These are phyloP conservation scores for Dastarcus helophoroides DNA, from an alignment of 2,888 invertebrate species.

Conservation along the genomic window DNA sequence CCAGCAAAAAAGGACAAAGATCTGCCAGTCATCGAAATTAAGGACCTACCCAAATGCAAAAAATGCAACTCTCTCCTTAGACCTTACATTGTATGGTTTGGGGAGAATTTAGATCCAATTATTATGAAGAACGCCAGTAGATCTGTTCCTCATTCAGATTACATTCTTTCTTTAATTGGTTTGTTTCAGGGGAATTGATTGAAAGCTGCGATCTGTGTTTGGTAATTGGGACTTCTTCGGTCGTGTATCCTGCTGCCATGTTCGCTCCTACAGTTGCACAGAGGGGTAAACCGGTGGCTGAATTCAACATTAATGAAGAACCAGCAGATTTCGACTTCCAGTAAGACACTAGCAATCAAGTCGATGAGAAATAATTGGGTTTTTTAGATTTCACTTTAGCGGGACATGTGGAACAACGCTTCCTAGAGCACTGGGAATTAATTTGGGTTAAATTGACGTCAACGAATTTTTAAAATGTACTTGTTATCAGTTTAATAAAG, in stretches of 20 bases:
- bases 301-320: slow-evolving; percentile 47
- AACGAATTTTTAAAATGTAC: neutral
- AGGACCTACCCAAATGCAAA: slow-evolving; percentile 59
- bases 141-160: slow-evolving; percentile 4
- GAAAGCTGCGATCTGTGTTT: slow-evolving; percentile 64
- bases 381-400: slow-evolving; percentile 27
- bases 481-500: too few relatives aligned
- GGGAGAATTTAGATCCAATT: slow-evolving; percentile 56
- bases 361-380: slow-evolving; percentile 15
- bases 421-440: slow-evolving; percentile 28
- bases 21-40: slow-evolving; percentile 46
- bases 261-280: slow-evolving; percentile 69
- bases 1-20: slow-evolving; percentile 22
- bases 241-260: slow-evolving; percentile 81
- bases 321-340: slow-evolving; percentile 25
- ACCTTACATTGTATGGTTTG: slow-evolving; percentile 84
- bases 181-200: slow-evolving; percentile 46
- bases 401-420: slow-evolving; percentile 32
- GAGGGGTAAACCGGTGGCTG: slow-evolving; percentile 62
- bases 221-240: slow-evolving; percentile 76
- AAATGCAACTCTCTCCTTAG: slow-evolving; percentile 60
- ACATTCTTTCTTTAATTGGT: slow-evolving; percentile 5
- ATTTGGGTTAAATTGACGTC: slow-evolving; percentile 2
- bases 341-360: slow-evolving; percentile 6
- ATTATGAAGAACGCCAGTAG: slow-evolving; percentile 45